phyloP scores from a whole-genome alignment of 2,888 invertebrate species.

The Dermolepida albohirtum region DNA sequence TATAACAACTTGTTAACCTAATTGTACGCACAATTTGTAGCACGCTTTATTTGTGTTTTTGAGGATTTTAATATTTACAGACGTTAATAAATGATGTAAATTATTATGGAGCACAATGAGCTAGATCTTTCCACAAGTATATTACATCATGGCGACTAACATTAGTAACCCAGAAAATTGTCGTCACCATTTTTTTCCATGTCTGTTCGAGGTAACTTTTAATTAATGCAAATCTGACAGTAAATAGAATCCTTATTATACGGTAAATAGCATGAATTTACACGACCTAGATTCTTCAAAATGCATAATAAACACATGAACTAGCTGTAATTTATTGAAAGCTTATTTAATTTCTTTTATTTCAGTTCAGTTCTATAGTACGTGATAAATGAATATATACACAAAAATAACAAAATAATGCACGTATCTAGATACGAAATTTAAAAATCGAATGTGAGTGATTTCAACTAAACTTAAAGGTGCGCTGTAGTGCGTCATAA shows the following conservation, averaged over 20 bases:
- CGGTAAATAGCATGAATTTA: slow-evolving; percentile 5
- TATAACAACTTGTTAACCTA: no score
- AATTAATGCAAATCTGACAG: slow-evolving; percentile 32
- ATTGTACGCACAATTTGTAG: no score
- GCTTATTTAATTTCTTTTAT: no score
- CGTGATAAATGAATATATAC: slow-evolving; percentile 6
- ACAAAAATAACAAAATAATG: not conserved
- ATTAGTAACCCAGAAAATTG: slow-evolving; percentile 13
- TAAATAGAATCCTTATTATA: slow-evolving; percentile 8
- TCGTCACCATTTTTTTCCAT: slow-evolving; percentile 11
- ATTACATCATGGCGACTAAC: slow-evolving; percentile 2
- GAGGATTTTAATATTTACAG: no score
- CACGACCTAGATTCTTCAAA: slow-evolving; percentile 35
- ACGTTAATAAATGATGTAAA: no score
- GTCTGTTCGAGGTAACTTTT: slow-evolving; percentile 13
- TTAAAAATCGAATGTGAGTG: slow-evolving; percentile 28
- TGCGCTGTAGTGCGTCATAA: slow-evolving; percentile 33
- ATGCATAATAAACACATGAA: not conserved
- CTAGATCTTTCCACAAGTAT: not conserved
- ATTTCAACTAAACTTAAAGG: slow-evolving; percentile 53
- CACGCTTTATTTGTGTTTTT: no score
- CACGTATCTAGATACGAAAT: not conserved
- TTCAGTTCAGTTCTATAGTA: not conserved
- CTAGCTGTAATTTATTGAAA: not conserved
- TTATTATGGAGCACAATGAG: no score